A percentile compares a stretch with the other conserved stretches of the same genome.
These are phyloP conservation scores for Stichopus chloronotus DNA, from an alignment of 35 echinoderm and acorn worm species.

Conservation along the genomic window DNA sequence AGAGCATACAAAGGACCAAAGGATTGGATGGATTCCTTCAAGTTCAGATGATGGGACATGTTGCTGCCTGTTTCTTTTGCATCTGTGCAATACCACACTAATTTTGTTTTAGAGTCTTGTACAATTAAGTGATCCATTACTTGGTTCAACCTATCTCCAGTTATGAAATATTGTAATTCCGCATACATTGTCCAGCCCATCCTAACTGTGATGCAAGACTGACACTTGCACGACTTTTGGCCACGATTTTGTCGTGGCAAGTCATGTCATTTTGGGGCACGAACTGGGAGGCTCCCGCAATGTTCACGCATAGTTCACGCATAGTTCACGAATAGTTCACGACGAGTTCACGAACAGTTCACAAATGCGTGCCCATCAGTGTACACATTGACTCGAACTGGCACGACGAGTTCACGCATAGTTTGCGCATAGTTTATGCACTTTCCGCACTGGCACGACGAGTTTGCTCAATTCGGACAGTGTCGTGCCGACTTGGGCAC, in stretches of 20 bases:
- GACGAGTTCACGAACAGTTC: conserved; percentile 35
- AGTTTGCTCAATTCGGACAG: conserved; percentile 36
- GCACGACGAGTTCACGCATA: conserved; percentile 66
- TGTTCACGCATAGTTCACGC: conserved; percentile 24
- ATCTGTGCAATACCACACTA: too few relatives aligned
- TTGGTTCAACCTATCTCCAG: too few relatives aligned
- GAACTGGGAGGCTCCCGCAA: conserved; percentile 1
- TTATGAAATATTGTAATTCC: too few relatives aligned
- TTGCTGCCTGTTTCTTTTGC: too few relatives aligned
- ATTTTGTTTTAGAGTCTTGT: too few relatives aligned
- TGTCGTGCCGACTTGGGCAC: conserved; percentile 51
- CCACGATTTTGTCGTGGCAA: conserved; percentile 7
- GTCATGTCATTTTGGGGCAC: conserved; percentile 5
- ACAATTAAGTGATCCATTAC: too few relatives aligned
- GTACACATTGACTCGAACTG: conserved; percentile 56
- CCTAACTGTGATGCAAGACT: neutral
- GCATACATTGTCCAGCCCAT: too few relatives aligned
- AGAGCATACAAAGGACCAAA: too few relatives aligned
- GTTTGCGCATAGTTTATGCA: conserved; percentile 60
- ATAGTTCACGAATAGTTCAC: conserved; percentile 47
- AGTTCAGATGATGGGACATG: too few relatives aligned
- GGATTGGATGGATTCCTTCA: too few relatives aligned
- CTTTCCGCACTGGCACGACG: conserved; percentile 25
- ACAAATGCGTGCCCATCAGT: conserved; percentile 61
- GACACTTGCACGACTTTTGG: conserved; percentile 27